Evolutionary conservation across 2,797 vertebrate species (phyloP).

Genomic region (Sebastes steindachneri): DNA sequence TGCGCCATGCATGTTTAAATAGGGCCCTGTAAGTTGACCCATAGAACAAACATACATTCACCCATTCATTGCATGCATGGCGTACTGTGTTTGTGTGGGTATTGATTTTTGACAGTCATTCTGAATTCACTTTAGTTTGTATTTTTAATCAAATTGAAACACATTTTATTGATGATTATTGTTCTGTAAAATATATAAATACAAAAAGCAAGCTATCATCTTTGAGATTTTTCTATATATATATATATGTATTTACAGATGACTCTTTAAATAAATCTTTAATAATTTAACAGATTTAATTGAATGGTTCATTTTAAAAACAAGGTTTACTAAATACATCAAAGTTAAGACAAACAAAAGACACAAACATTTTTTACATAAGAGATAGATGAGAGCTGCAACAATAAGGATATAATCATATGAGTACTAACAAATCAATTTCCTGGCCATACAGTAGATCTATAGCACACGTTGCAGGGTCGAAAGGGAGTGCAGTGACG

Average conservation of each 20-base stretch:
- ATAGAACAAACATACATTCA: constrained; percentile 8
- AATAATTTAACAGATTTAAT: constrained; percentile 42
- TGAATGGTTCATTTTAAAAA: constrained; percentile 1
- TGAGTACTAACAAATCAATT: neutral
- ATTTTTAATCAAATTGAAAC: neutral
- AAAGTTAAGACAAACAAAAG: neutral
- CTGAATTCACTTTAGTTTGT: neutral
- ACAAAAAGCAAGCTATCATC: neutral
- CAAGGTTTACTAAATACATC: neutral
- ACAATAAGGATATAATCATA: neutral
- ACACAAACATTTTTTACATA: neutral
- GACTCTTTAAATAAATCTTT: neutral
- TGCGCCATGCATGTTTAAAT: too few relatives aligned
- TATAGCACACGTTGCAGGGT: neutral
- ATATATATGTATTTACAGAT: neutral
- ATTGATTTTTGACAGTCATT: constrained; percentile 22
- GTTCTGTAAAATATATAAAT: constrained; percentile 8
- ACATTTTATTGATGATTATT: constrained; percentile 8
- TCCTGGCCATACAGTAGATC: neutral
- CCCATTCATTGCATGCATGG: neutral
- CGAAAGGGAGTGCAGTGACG: constrained; percentile 61
- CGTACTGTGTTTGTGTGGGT: constrained; percentile 1
- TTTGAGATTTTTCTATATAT: neutral
- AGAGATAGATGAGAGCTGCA: neutral
- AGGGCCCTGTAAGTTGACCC: neutral